Evolutionary conservation across 2,113 vertebrate genomes (phyloP).

Genomic region (Indri indri): DNA sequence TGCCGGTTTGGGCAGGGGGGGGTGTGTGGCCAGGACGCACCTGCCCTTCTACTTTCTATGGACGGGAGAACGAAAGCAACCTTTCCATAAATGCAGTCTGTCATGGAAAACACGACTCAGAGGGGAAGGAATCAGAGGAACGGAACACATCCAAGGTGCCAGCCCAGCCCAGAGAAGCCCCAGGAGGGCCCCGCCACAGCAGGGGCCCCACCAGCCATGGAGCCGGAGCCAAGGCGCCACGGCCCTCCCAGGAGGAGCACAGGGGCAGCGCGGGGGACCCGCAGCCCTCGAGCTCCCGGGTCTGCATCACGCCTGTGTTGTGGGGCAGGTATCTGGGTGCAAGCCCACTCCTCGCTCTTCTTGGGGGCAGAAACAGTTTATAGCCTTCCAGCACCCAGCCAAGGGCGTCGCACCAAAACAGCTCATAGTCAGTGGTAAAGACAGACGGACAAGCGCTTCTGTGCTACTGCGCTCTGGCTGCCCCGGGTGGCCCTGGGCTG

Average conservation of each 20-base stretch:
- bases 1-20: background rate
- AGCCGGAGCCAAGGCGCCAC: fast-evolving
- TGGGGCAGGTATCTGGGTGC: no score
- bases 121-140: background rate
- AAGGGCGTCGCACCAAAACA: background rate
- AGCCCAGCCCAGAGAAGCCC: background rate
- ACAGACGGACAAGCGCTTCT: fast-evolving
- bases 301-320: no score
- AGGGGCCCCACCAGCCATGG: fast-evolving
- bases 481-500: no score
- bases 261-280: background rate
- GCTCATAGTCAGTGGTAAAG: background rate
- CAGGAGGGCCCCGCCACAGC: no score
- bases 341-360: background rate
- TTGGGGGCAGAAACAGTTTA: background rate
- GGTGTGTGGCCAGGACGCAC: background rate
- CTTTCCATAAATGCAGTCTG: background rate
- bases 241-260: fast-evolving
- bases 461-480: background rate
- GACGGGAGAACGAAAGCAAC: background rate
- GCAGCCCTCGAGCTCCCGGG: fast-evolving
- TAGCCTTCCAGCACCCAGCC: background rate
- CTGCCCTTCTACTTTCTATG: background rate
- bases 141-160: background rate
- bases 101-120: background rate